These are phyloP conservation scores for Coronaproctus castanopsis DNA, from an alignment of 2,888 invertebrate species.

Conservation along the genomic window DNA sequence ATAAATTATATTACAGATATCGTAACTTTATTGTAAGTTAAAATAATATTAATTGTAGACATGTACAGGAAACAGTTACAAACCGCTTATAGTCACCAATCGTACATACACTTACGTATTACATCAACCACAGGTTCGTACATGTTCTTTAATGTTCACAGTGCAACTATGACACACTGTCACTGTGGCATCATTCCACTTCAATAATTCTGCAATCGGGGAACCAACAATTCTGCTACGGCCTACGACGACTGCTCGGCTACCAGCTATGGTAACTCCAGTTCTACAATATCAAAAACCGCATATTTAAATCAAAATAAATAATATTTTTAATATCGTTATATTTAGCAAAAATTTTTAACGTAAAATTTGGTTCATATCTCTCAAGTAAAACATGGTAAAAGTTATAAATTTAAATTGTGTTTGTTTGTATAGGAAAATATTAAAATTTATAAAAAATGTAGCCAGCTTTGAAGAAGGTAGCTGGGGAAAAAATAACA, in stretches of 20 bases:
- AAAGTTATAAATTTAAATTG: not conserved
- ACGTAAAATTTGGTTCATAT: not conserved
- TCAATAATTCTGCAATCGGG: conserved; percentile 78
- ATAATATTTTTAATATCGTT: not conserved
- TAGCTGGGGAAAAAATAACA: too few species aligned
- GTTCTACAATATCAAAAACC: conserved; percentile 24
- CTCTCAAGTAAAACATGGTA: not conserved
- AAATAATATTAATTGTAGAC: too few species aligned
- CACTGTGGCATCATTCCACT: conserved; percentile 93
- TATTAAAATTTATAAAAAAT: too few species aligned
- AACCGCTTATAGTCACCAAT: too few species aligned
- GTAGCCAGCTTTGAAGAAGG: too few species aligned
- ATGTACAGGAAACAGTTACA: too few species aligned
- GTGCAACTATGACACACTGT: conserved; percentile 94
- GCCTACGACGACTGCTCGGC: conserved; percentile 80
- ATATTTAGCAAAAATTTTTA: not conserved
- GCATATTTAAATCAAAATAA: not conserved
- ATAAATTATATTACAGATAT: too few species aligned
- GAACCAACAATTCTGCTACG: conserved; percentile 96
- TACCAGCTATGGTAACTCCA: conserved; percentile 56
- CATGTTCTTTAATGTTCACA: conserved; percentile 51
- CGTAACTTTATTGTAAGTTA: too few species aligned
- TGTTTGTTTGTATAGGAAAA: too few species aligned
- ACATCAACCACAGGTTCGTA: conserved; percentile 24
- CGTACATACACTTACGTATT: too few species aligned